A percentile compares a stretch with the other conserved stretches of the same genome.
phyloP scores from a whole-genome alignment of 2,113 vertebrate genomes.

The Oncorhynchus masou region DNA sequence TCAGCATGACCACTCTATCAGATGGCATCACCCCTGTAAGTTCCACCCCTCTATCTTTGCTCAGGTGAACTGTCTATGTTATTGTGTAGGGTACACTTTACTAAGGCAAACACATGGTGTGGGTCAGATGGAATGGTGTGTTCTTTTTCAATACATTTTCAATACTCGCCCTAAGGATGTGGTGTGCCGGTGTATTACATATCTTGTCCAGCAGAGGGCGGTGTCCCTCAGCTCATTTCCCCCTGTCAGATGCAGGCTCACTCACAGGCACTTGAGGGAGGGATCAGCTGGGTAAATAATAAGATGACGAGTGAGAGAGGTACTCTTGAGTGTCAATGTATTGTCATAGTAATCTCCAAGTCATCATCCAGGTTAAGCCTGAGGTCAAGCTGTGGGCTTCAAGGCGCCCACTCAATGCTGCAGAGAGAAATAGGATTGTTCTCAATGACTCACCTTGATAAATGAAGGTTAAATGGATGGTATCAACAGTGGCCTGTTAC shows the following conservation, averaged over 20 bases:
- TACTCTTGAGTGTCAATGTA: too few relatives aligned
- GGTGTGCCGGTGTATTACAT: neutral
- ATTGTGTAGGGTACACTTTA: neutral
- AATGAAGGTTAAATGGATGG: too few relatives aligned
- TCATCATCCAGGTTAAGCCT: too few relatives aligned
- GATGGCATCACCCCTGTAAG: slow-evolving; percentile 93
- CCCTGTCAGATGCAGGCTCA: slow-evolving; percentile 26
- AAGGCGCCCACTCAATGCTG: too few relatives aligned
- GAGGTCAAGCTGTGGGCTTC: too few relatives aligned
- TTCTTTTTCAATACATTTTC: neutral
- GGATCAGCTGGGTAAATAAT: neutral
- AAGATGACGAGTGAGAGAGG: too few relatives aligned
- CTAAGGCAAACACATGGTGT: neutral
- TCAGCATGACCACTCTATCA: slow-evolving; percentile 93
- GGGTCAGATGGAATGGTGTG: neutral
- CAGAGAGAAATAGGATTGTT: too few relatives aligned
- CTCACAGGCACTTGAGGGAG: neutral
- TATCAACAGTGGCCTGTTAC: too few relatives aligned
- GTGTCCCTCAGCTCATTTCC: slow-evolving; percentile 11
- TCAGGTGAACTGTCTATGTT: neutral
- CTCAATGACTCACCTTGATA: too few relatives aligned
- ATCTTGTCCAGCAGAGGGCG: slow-evolving; percentile 54
- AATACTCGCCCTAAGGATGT: neutral
- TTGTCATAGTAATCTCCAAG: too few relatives aligned
- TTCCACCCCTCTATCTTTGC: slow-evolving; percentile 25